These are phyloP conservation scores for Tamias sibiricus DNA, from an alignment of 2,113 vertebrate species.

Conservation along the genomic window DNA sequence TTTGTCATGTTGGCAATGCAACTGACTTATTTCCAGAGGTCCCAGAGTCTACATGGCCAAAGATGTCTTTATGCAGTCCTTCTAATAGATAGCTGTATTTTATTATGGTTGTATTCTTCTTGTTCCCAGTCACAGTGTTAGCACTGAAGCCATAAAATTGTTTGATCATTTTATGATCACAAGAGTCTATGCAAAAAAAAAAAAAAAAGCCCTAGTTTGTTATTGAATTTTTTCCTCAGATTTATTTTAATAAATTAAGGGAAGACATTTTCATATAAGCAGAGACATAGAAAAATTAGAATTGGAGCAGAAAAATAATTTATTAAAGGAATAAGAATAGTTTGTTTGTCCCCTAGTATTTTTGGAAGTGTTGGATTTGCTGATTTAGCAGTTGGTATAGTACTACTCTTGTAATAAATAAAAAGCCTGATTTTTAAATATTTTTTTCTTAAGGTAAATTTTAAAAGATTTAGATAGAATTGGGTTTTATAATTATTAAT, in stretches of 20 bases:
- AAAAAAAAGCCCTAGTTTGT: slow-evolving; percentile 66
- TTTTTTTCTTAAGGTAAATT: slow-evolving; percentile 67
- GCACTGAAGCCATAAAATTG: slow-evolving; percentile 55
- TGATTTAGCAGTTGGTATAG: slow-evolving; percentile 60
- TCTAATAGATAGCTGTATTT: slow-evolving; percentile 94
- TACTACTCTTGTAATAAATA: slow-evolving; percentile 69
- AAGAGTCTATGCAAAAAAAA: slow-evolving; percentile 81
- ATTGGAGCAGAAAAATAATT: slow-evolving; percentile 51
- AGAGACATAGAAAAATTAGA: neutral
- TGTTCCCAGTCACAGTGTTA: slow-evolving; percentile 96
- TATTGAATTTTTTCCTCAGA: slow-evolving; percentile 57
- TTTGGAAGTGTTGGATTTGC: slow-evolving; percentile 71
- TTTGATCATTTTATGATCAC: slow-evolving; percentile 79
- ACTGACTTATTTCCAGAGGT: slow-evolving; percentile 93
- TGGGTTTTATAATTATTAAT: no score
- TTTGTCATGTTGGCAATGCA: slow-evolving; percentile 95
- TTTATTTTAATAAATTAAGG: slow-evolving; percentile 80
- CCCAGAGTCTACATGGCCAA: slow-evolving; percentile 93
- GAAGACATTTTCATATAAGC: neutral
- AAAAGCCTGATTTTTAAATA: slow-evolving; percentile 9
- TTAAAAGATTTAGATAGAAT: slow-evolving; percentile 51
- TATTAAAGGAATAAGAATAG: slow-evolving; percentile 63
- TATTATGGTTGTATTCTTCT: slow-evolving; percentile 96
- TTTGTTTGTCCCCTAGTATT: slow-evolving; percentile 51
- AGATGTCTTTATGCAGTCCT: slow-evolving; percentile 95